Evolutionary conservation across 35 echinoderm and acorn worm genomes (phyloP).

Genomic region (Hemicentrotus pulcherrimus): DNA sequence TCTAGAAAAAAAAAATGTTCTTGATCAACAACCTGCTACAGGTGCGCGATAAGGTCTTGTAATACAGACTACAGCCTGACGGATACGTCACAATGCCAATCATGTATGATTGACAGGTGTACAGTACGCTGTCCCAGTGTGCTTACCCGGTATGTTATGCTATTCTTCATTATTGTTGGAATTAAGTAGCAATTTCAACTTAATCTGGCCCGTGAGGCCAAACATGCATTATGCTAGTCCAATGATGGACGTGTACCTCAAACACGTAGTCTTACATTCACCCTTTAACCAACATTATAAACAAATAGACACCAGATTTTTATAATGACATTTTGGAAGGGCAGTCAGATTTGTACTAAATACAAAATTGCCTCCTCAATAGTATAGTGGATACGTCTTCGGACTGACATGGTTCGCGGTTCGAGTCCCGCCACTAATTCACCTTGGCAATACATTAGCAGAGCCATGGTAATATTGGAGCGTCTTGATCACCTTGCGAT

Average conservation of each 20-base stretch:
- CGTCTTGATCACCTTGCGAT: too few relatives aligned
- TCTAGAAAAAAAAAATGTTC: too few relatives aligned
- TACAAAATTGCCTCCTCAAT: too few relatives aligned
- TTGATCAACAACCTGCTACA: not conserved
- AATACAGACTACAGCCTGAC: not conserved
- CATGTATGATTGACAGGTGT: not conserved
- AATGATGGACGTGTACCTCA: not conserved
- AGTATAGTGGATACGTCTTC: too few relatives aligned
- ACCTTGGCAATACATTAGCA: too few relatives aligned
- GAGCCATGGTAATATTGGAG: too few relatives aligned
- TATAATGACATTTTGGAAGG: too few relatives aligned
- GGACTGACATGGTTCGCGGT: too few relatives aligned
- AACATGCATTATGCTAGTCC: not conserved
- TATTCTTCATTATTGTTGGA: not conserved
- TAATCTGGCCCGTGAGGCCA: not conserved
- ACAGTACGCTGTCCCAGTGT: not conserved
- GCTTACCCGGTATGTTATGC: not conserved
- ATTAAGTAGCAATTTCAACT: conserved; percentile 38
- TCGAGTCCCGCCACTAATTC: too few relatives aligned
- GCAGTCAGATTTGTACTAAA: too few relatives aligned
- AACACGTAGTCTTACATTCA: not conserved
- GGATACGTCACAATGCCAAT: not conserved
- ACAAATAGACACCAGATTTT: too few relatives aligned
- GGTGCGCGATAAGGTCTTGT: not conserved
- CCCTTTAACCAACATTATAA: too few relatives aligned